phyloP scores from a whole-genome alignment of 2,888 invertebrate species.

The Gibbula magus region DNA sequence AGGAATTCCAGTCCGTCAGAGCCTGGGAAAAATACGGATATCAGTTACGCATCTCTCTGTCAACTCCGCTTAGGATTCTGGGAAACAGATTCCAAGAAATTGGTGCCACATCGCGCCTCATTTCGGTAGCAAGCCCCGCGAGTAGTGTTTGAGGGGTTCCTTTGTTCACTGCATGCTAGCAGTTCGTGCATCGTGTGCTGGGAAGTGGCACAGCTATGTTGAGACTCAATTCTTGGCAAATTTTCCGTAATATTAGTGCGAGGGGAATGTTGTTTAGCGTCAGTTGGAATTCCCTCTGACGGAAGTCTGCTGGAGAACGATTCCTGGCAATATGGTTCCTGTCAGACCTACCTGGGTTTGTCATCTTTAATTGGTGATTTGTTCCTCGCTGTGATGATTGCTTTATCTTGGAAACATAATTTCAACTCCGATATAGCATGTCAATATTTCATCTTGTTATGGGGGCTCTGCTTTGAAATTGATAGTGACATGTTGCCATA shows the following conservation, averaged over 20 bases:
- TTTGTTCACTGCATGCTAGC: not conserved
- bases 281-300: not conserved
- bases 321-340: not conserved
- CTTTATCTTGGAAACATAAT: too few species aligned
- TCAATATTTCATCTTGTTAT: too few species aligned
- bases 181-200: not conserved
- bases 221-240: not conserved
- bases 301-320: not conserved
- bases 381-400: not conserved
- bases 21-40: not conserved
- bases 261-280: not conserved
- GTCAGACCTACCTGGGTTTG: not conserved
- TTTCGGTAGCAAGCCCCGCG: not conserved
- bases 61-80: not conserved
- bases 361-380: not conserved
- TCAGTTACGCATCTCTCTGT: not conserved
- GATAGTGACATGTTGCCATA: too few species aligned
- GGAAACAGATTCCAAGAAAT: slow-evolving; percentile 1
- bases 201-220: not conserved
- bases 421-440: too few species aligned
- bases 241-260: not conserved
- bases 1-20: not conserved
- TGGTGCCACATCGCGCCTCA: not conserved
- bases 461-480: too few species aligned
- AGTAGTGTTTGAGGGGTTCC: not conserved